Evolutionary conservation across 2,888 invertebrate genomes (phyloP).

Genomic region (Copidosoma aretas): DNA sequence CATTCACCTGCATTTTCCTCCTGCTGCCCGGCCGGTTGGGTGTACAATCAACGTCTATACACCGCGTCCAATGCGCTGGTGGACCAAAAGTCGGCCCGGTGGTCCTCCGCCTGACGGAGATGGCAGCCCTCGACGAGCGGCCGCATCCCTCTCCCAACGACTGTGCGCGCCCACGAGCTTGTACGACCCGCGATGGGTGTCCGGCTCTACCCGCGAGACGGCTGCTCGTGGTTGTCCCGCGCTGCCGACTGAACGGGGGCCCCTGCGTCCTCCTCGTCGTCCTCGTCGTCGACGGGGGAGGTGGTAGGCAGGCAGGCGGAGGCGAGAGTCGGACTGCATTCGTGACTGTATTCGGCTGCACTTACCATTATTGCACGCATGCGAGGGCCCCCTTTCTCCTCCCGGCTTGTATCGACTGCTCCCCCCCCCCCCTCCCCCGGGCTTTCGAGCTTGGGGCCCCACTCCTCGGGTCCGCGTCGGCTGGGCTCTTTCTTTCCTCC

Average conservation of each 20-base stretch:
- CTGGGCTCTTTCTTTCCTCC: too few relatives aligned
- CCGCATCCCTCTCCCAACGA: neutral
- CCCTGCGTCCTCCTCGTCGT: too few relatives aligned
- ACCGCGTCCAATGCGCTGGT: neutral
- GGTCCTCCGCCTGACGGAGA: too few relatives aligned
- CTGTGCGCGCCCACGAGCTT: neutral
- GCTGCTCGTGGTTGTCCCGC: neutral
- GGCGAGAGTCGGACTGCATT: too few relatives aligned
- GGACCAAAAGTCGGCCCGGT: too few relatives aligned
- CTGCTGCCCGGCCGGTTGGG: too few relatives aligned
- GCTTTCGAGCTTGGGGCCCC: too few relatives aligned
- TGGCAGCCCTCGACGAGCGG: neutral
- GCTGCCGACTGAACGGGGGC: neutral
- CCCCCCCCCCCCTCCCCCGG: too few relatives aligned
- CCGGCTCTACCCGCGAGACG: neutral
- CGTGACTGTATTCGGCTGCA: neutral
- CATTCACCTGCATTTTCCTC: slow-evolving; percentile 9
- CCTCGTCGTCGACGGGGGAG: neutral
- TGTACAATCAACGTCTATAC: too few relatives aligned
- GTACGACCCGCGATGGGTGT: neutral
- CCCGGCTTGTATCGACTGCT: neutral
- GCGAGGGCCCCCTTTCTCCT: slow-evolving; percentile 4
- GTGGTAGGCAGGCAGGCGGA: too few relatives aligned
- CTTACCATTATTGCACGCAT: neutral
- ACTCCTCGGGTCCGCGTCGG: too few relatives aligned